Conservation (phyloP, 2,888 invertebrate species). For the Ophion ellenae region DNA sequence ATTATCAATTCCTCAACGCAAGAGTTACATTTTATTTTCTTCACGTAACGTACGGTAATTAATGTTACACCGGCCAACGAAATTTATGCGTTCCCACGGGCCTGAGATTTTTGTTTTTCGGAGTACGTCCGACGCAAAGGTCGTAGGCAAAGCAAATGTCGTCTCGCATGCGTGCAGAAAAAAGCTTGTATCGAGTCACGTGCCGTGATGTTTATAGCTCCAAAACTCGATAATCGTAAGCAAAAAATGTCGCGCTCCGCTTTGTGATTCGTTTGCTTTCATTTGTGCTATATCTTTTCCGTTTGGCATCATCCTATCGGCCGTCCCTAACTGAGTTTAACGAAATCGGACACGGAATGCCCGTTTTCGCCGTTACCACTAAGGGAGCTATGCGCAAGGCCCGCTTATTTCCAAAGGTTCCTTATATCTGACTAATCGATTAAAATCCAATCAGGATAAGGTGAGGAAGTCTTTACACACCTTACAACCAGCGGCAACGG, state of each 20-base stretch:
- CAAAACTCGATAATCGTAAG: slow-evolving; percentile 7
- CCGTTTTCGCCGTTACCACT: neutral
- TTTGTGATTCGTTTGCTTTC: neutral
- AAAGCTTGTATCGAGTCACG: slow-evolving; percentile 15
- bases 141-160: slow-evolving; percentile 10
- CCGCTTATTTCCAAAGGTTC: neutral
- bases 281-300: too few relatives aligned
- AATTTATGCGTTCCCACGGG: neutral
- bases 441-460: slow-evolving; percentile 70
- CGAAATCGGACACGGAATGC: neutral
- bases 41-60: too few relatives aligned
- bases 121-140: neutral
- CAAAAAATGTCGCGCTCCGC: neutral
- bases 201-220: slow-evolving; percentile 5
- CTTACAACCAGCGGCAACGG: slow-evolving; percentile 89
- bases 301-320: neutral
- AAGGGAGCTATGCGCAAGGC: too few relatives aligned
- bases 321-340: neutral
- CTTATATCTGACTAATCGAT: neutral
- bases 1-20: neutral
- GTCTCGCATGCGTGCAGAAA: slow-evolving; percentile 7
- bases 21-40: neutral
- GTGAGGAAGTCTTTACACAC: slow-evolving; percentile 89
- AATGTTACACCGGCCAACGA: neutral
- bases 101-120: slow-evolving; percentile 1